Evolutionary conservation across 2,797 vertebrate species (phyloP), one percentile per base, ranked within the genome.

Genomic region (Muraenolepis orangiensis): DNA sequence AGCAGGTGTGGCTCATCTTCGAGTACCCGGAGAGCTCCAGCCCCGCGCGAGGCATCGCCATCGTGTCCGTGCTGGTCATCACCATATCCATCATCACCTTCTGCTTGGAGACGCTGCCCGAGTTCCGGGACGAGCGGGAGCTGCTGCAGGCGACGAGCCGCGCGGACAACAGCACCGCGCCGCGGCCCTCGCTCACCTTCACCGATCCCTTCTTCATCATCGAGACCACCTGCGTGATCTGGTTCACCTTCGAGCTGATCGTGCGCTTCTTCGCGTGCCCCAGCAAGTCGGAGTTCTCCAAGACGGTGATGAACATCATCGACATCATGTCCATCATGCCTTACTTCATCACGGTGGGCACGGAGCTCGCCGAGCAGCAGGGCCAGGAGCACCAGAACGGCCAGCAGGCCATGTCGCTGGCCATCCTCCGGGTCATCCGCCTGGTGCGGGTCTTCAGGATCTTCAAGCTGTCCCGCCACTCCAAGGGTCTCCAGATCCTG

Each of bases 1-100:
- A 97, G 69, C 97, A 99, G 84, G 96, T 99, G n/a, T 99, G 98
- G 98, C 95, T 99, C 18, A 95, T 99, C 36, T 99, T 99, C 6
- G 97, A 99, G 81, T 98, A 99, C 23, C 98, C 97, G 0, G 97
- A 99, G 78, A 98, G 97, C 82, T 99, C 97, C 0, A 94, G 94
- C 23, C 94, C 98, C 0, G 98, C 98, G 0, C 92, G 97, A 1
- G 96, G 95, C 78, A 96, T 98, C 7, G 98, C 98, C 84, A 98
- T 99, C 7, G 97, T 98, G 66, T 99, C 97, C 0, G 98, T 99
- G 14, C 85, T 99, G 16, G 97, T 99, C 70, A 99, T 99, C 84
- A 96, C 96, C 84, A 96, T 99, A 79, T 99, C 97, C 74, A 99
- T 99, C 89, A 94, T 99, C 90, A 98, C 95, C 40, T 99, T 99